Base-by-base conservation (phyloP, 2,113 vertebrate species). In the Piaya cayana region DNA sequence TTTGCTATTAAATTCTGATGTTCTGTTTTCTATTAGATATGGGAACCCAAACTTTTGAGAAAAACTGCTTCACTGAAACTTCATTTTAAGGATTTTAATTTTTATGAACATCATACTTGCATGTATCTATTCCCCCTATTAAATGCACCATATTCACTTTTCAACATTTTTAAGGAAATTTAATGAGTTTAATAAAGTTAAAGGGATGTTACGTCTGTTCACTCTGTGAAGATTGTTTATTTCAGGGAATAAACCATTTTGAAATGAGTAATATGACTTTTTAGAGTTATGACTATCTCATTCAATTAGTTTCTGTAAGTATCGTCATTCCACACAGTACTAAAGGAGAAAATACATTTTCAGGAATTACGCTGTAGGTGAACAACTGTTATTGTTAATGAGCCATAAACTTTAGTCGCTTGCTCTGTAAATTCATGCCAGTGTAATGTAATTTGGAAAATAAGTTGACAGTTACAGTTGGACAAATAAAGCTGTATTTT, bases 261-360 rank as follows among this genome's bases (percentile, higher is more conserved):
- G 88, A 96, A 95, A 94, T 93, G 65, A 96, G 60, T 86, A 95
- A 94, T 94, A 92, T 75, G 93, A 97, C 85, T 96, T 93, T 93
- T 93, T 88, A 95, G 90, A 97, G 76, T 95, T 96, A 96, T 69
- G 85, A 96, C 92, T 96, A 53, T 94, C 95, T 96, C 95, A 93
- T 96, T 96, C 96, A 97, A 96, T 96, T 97, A 97, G 93, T 96
- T 96, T 96, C 93, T 93, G 94, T 96, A 97, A 96, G 96, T 96
- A 97, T 93, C 94, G 95, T 90, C 95, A 96, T 96, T 97, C 82
- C 36, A 80, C 82, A 88, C 82, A 64, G 90, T 75, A 64, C 72
- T 92, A 93, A 92, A 94, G 82, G 56, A 95, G 92, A 93, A 95
- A 97, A 96, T 94, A 88, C 90, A 93, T 96, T 97, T 93, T 92